Base-by-base conservation (phyloP, 2,113 vertebrate genomes). In the Tapirus terrestris region DNA sequence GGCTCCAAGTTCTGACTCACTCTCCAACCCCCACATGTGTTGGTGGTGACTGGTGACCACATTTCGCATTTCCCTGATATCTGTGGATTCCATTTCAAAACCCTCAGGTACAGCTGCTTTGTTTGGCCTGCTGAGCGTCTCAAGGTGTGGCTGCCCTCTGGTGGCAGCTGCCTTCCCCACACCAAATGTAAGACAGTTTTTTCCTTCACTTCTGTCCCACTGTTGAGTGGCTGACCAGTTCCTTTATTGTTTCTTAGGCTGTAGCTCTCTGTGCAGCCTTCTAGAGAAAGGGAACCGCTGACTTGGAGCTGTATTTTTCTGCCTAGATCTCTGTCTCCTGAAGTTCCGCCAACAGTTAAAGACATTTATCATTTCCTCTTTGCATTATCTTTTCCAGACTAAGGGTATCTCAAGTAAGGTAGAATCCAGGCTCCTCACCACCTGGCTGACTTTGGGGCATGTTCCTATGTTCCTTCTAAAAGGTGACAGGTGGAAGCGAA, bases 91-190 rank as follows among this genome's bases (percentile, higher is more conserved):
- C 65, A 3, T 51, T 33, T 86, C 58, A 48, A 85, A 82, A 63
- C 43, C 56, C 43, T 94, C 31, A 51, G 29, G 16, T 16, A 4
- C 1, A 63, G 33, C 4, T 18, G 81, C 51, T 58, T 89, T 89
- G 85, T 86, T 76, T 45, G 58, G n/a, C 7, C 4, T 0, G 31
- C 21, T 5, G 39, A 31, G 39, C 68, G 76, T 82, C 27, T 72
- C 79, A 36, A 68, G 70, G 27, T 75, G 20, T 31, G 91, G 45
- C 91, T 98, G 95, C 97, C 97, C 96, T 96, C 98, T 97, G 72
- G 96, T 93, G 98, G 96, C 53, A 33, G 14, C 36, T 79, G 36
- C 6, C 60, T 96, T 97, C 29, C 25, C 9, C 17, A 43, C 39
- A 85, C 6, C 60, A 85, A 77, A 51, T 29, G 13, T 3, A 13